These are phyloP conservation scores for Chaenocephalus aceratus DNA, from an alignment of 2,113 vertebrate species.

Conservation along the genomic window DNA sequence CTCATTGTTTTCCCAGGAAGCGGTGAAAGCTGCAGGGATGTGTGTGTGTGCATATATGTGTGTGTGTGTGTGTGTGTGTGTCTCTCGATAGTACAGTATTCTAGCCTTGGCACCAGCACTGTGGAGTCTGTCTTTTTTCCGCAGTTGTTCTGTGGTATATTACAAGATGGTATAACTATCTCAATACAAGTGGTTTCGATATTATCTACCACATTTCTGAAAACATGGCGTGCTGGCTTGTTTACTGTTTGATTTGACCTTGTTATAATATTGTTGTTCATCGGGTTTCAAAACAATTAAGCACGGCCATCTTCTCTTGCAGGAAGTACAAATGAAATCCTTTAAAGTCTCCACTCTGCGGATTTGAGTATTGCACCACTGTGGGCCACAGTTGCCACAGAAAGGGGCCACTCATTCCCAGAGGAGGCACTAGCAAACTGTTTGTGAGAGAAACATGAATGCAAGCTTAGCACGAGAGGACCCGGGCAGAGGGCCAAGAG, in stretches of 20 bases:
- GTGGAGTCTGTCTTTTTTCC: slow-evolving; percentile 58
- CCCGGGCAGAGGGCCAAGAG: slow-evolving; percentile 76
- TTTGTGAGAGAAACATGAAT: slow-evolving; percentile 82
- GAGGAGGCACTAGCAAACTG: slow-evolving; percentile 69
- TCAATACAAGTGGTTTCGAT: slow-evolving; percentile 53
- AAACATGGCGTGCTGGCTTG: slow-evolving; percentile 63
- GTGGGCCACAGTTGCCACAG: slow-evolving; percentile 72
- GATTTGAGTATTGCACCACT: slow-evolving; percentile 69
- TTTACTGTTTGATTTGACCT: slow-evolving; percentile 66
- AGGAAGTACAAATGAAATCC: slow-evolving; percentile 63
- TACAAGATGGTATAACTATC: slow-evolving; percentile 62
- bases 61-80: neutral
- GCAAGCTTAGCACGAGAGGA: slow-evolving; percentile 80
- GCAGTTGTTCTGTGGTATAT: slow-evolving; percentile 65
- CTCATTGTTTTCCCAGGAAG: slow-evolving; percentile 84
- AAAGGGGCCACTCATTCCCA: slow-evolving; percentile 70
- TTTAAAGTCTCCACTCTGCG: slow-evolving; percentile 53
- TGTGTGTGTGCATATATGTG: slow-evolving; percentile 15
- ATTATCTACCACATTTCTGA: slow-evolving; percentile 65
- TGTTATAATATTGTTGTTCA: slow-evolving; percentile 66
- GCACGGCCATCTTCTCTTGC: slow-evolving; percentile 51
- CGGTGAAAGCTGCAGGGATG: slow-evolving; percentile 76
- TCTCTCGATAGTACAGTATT: slow-evolving; percentile 58
- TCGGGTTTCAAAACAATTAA: slow-evolving; percentile 70
- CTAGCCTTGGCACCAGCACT: slow-evolving; percentile 53